Conservation (phyloP, 2,888 invertebrate genomes). For the Agonopterix heracliana region DNA sequence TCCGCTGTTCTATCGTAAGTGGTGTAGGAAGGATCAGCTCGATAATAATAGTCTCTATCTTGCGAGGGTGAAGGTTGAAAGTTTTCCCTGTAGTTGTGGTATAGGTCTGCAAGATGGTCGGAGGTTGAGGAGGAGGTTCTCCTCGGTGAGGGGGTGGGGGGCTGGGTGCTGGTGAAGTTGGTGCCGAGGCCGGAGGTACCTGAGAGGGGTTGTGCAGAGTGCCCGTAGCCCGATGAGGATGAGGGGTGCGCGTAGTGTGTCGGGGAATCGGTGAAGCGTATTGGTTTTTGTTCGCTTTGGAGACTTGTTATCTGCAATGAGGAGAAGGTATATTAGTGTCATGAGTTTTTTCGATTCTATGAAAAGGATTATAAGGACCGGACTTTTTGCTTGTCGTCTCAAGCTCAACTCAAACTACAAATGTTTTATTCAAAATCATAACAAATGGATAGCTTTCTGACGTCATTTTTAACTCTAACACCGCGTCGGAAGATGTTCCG, state of each 20-base stretch:
- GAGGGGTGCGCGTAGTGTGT: conserved; percentile 78
- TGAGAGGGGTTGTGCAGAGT: conserved; percentile 69
- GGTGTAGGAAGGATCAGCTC: conserved; percentile 42
- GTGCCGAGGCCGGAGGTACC: conserved; percentile 72
- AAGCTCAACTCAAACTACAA: too few species aligned
- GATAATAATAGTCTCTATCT: conserved; percentile 51
- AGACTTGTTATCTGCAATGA: conserved; percentile 56
- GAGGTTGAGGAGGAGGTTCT: conserved; percentile 78
- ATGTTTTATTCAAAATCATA: too few species aligned
- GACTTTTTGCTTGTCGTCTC: too few species aligned
- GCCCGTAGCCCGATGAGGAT: conserved; percentile 67
- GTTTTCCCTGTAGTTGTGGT: conserved; percentile 70
- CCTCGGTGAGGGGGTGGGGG: conserved; percentile 81
- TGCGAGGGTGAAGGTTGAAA: conserved; percentile 56
- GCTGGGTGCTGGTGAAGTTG: conserved; percentile 68
- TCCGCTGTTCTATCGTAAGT: conserved; percentile 61
- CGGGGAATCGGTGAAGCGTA: conserved; percentile 85
- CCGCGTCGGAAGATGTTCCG: too few species aligned
- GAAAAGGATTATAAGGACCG: too few species aligned
- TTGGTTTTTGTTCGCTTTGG: conserved; percentile 77
- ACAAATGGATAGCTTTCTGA: too few species aligned
- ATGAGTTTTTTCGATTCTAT: too few species aligned
- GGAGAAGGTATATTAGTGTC: not conserved
- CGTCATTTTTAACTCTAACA: too few species aligned
- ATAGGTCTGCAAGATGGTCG: conserved; percentile 80